Base-by-base conservation (phyloP, 2,888 invertebrate genomes). In the Ophonus ardosiacus region DNA sequence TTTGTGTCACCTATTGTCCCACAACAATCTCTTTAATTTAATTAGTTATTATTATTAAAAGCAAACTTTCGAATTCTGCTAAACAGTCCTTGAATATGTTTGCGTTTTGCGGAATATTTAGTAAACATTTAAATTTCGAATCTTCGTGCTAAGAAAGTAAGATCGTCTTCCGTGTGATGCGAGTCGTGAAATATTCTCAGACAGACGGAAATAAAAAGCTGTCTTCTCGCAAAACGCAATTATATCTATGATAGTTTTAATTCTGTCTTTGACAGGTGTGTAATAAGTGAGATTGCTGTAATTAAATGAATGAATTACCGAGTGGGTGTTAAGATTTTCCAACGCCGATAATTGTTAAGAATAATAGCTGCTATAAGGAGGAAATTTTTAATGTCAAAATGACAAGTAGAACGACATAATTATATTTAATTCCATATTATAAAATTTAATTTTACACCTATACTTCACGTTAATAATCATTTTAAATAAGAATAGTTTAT, bases 251-350 rank as follows among this genome's bases (percentile, higher is more conserved):
- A 68, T 68, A 68, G 38, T 68, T 38, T 68, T 38, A 31, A 38
- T 40, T 38, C 68, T 63, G 31, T 7, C n/a, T 68, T 68, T 68
- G 68, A 68, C 68, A 68, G 68, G 68, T 68, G 68, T 68, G 63
- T 24, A 61, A 68, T 68, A 68, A 68, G 68, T 74, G 51, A 51
- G 43, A 74, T 24, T 40, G 74, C 17, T 18, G 74, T 74, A 74
- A 74, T 74, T 51, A 74, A 51, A 74, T 51, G 74, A 74, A 74
- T 74, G 74, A 74, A 51, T 74, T 43, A 74, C 71, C 18, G 40
- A 43, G 51, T 17, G 18, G 8, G 68, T 1, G 17, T 74, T 40
- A 40, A 71, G 74, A 31, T 31, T 31, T 31, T 31, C 31, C 31
- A 3, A 43, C 21, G 8, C 7, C 1, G 51, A 74, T 74, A 74